These are phyloP conservation scores for Microtus richardsoni DNA, from an alignment of 2,113 vertebrate genomes.

Conservation along the genomic window DNA sequence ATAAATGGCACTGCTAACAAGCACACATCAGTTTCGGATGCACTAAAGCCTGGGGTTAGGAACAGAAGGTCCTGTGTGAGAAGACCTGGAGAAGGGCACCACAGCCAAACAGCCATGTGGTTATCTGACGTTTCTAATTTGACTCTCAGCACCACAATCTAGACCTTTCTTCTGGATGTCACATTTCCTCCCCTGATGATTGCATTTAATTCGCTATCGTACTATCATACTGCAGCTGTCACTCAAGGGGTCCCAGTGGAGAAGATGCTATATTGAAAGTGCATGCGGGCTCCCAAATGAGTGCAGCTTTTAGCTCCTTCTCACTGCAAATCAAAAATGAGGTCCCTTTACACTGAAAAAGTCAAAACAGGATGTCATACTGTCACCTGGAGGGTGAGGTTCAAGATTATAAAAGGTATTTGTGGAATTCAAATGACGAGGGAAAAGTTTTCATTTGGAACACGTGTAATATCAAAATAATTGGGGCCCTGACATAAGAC, in stretches of 20 bases:
- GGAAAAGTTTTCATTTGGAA: constrained; percentile 33
- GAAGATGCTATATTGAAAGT: constrained; percentile 71
- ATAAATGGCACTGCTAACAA: neutral
- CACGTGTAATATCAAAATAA: neutral
- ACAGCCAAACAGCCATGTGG: neutral
- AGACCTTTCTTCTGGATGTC: constrained; percentile 38
- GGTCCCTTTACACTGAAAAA: constrained; percentile 47
- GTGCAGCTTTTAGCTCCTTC: constrained; percentile 60
- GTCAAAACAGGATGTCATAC: constrained; percentile 56
- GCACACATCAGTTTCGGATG: neutral
- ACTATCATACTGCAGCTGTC: constrained; percentile 49
- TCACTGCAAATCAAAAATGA: constrained; percentile 75
- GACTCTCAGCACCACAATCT: neutral
- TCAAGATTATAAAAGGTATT: constrained; percentile 74
- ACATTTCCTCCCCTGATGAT: neutral
- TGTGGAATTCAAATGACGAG: constrained; percentile 71
- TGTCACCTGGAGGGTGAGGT: constrained; percentile 54
- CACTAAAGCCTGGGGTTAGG: neutral
- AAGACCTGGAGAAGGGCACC: neutral
- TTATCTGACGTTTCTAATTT: neutral
- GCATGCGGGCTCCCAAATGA: constrained; percentile 61
- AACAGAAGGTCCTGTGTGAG: neutral
- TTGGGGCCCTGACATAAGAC: neutral
- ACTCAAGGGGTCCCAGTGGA: constrained; percentile 60
- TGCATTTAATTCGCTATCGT: constrained; percentile 52